Evolutionary conservation across 1,140 invertebrate genomes (phyloP), one percentile per base, ranked within the genome.

Genomic region (Dufourea novaeangliae): DNA sequence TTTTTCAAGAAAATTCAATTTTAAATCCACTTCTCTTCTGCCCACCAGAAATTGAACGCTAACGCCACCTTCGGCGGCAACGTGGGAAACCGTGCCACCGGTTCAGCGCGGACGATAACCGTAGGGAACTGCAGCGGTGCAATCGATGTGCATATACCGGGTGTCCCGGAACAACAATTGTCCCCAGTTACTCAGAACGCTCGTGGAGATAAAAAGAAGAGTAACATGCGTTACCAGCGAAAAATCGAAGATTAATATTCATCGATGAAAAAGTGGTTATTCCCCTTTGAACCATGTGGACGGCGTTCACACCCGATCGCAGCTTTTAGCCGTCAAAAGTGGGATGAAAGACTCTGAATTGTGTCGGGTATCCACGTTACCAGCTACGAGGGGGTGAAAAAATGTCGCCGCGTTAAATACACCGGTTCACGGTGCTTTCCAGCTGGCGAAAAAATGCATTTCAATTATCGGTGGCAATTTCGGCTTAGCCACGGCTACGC

Each of bases 391-490:
- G 22, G 25, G 14, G 27, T n/a, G 57, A 63, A 57, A 63, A 78
- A 79, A 66, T n/a, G 52, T 83, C 27, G 57, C 29, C 61, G 41
- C 12, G 61, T 83, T 83, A 83, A 79, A 83, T 79, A 83, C 69
- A 78, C 67, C 56, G 52, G 63, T 68, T 44, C 50, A 14, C 29
- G 32, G 68, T 57, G 75, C 66, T 71, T 75, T 59, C 34, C 80
- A 37, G 39, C 66, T 67, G 67, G 39, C 71, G 61, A 61, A 85
- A 85, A 85, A 85, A 64, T 84, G 83, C 82, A 81, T 84, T 85
- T 85, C 83, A 84, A 85, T 85, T 84, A 84, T 85, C 82, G 78
- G 78, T 74, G 71, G 78, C 82, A 85, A 85, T 85, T 84, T 84
- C 63, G 72, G 81, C 78, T 79, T 77, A 69, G 83, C 81, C 82